Base-by-base conservation (phyloP, 2,113 vertebrate genomes). In the Anoplopoma fimbria region DNA sequence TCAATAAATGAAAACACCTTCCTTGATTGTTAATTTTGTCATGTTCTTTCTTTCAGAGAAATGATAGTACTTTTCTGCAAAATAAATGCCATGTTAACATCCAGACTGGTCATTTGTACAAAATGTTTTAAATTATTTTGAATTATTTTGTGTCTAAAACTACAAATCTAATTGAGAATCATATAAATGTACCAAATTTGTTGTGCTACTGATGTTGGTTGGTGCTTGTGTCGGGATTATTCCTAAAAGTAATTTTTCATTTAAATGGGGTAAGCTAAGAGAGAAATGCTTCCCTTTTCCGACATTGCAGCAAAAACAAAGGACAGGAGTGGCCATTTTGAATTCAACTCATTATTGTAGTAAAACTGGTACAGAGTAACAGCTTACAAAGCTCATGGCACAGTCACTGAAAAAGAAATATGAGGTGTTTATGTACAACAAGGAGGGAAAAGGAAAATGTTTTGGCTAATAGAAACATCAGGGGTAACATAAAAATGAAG, bases 321-420 rank as follows among this genome's bases (percentile, higher is more conserved):
- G 79, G 88, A 94, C 91, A 93, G 64, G 53, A 84, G 77, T 64
- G 83, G 79, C 80, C 33, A 31, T 87, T 91, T 92, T 88, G 78
- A 91, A 94, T 91, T 93, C 87, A 93, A 90, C 91, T 92, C 89
- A 90, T 93, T 91, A 93, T 92, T 93, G 91, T 93, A 93, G 91
- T 90, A 91, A 92, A 94, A 90, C 89, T 90, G 87, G 92, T 93
- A 93, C 90, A 93, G 86, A 92, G 88, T 91, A 94, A 87, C 88
- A 88, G 86, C 93, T 90, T 92, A 93, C 91, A 92, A 91, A 92
- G 88, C 90, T 91, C 92, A 91, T 92, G 91, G 90, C 91, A 93
- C 87, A 92, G 87, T 92, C 89, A 91, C 89, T 88, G 88, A 93
- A 89, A 91, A 92, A 91, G 80, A 92, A 83, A 89, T 89, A 88